Evolutionary conservation across 2,113 vertebrate genomes (phyloP), one percentile per base, ranked within the genome.

Genomic region (Burhinus oedicnemus): DNA sequence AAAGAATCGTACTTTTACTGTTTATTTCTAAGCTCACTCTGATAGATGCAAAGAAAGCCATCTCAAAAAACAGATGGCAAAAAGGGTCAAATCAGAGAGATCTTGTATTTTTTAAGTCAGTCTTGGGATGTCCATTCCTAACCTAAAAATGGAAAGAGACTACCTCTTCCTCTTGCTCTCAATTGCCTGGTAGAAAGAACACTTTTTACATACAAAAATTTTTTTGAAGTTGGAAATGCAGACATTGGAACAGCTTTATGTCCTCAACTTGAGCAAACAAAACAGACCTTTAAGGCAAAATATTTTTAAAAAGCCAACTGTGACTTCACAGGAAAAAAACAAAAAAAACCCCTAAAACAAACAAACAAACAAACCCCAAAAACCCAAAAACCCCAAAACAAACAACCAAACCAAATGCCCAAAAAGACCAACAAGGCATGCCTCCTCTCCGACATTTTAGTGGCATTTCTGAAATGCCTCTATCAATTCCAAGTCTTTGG

Each of bases 171-270:
- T 11, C 8, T 76, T 61, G 9, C 30, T 44, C 62, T 87, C 58
- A 61, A 11, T 7, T 76, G 21, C 5, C 66, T 58, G 15, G 15
- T 30, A 69, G 74, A 47, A 18, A 57, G 23, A 78, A 61, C 2
- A 5, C 5, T 40, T 49, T 15, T 51, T 16, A 71, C 19, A 21
- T 14, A 47, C 19, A 76, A 18, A 44, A 20, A 3, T 0, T 1
- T 27, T 60, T 83, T 47, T 70, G 7, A 71, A 72, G 26, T 29
- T 87, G 36, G n/a, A 89, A 14, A 17, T 55, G 17, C 47, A 86
- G 58, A 96, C 14, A 44, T 9, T 10, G 6, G 22, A 89, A 83
- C 8, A 90, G n/a, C 10, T 88, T 57, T 42, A 61, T 27, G 49
- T 12, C 19, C 26, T 87, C 15, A 36, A 32, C 23, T 49, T 47